phyloP scores from a whole-genome alignment of 2,888 invertebrate species.

The Megamerina dolium region DNA sequence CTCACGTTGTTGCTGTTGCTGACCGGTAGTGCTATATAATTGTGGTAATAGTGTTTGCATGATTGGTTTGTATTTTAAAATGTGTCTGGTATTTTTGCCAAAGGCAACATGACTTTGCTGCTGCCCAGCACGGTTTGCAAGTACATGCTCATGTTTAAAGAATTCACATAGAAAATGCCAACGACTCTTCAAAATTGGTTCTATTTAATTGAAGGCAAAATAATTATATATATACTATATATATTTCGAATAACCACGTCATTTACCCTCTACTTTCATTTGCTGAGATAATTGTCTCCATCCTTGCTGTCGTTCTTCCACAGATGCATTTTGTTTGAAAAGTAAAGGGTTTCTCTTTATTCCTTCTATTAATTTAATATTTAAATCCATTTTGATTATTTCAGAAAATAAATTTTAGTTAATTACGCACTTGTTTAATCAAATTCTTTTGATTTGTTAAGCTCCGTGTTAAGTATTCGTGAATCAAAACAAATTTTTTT shows the following conservation, averaged over 20 bases:
- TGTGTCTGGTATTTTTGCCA: too few relatives aligned
- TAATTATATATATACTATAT: not conserved
- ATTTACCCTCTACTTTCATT: slow-evolving; percentile 23
- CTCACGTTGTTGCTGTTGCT: slow-evolving; percentile 1
- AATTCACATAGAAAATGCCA: slow-evolving; percentile 26
- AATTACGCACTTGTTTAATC: slow-evolving; percentile 2
- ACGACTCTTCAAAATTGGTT: slow-evolving; percentile 25
- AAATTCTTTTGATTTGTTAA: slow-evolving; percentile 6
- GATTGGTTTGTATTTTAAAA: slow-evolving; percentile 16
- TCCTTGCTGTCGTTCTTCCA: slow-evolving; percentile 15
- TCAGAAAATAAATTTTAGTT: not conserved
- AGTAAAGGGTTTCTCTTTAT: slow-evolving; percentile 23
- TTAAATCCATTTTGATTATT: slow-evolving; percentile 25
- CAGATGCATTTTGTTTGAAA: slow-evolving; percentile 17
- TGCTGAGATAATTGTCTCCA: slow-evolving; percentile 25
- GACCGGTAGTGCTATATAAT: not conserved
- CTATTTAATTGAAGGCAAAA: slow-evolving; percentile 17
- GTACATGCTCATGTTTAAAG: slow-evolving; percentile 19
- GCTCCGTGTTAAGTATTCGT: slow-evolving; percentile 3
- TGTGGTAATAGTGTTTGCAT: slow-evolving; percentile 12
- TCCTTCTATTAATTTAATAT: slow-evolving; percentile 24
- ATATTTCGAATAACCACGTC: not conserved
- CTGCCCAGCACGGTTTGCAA: too few relatives aligned
- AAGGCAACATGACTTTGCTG: too few relatives aligned
- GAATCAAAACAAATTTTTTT: too few relatives aligned